Evolutionary conservation across 2,797 vertebrate species (phyloP).

Genomic region (Helicolenus hilgendorfi): DNA sequence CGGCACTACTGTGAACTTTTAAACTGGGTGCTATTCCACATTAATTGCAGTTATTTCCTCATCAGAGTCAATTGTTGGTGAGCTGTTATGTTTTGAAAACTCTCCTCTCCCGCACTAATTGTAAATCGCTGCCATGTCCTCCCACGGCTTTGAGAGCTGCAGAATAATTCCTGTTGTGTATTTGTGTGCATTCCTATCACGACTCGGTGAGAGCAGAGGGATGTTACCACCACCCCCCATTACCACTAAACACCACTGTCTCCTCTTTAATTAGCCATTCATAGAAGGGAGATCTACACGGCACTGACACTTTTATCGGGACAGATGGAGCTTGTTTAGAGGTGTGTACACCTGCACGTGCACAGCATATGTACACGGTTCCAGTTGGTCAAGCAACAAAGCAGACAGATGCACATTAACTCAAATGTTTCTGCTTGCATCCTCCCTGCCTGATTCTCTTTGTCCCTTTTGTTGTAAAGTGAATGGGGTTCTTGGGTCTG

Average conservation of each 20-base stretch:
- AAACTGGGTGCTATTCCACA: neutral
- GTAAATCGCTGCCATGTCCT: conserved; percentile 71
- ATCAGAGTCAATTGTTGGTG: conserved; percentile 20
- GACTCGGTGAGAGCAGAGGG: conserved; percentile 65
- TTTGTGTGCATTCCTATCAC: conserved; percentile 75
- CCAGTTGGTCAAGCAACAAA: conserved; percentile 7
- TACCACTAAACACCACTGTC: conserved; percentile 82
- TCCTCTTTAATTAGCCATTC: conserved; percentile 85
- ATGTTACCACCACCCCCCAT: conserved; percentile 70
- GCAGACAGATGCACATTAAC: neutral
- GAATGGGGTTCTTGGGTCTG: conserved; percentile 16
- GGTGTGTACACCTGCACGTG: conserved; percentile 37
- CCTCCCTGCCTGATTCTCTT: neutral
- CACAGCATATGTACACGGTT: neutral
- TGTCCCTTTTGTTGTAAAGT: conserved; percentile 14
- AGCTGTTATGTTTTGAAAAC: conserved; percentile 46
- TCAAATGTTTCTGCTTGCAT: neutral
- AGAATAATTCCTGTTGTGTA: conserved; percentile 75
- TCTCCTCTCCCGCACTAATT: conserved; percentile 48
- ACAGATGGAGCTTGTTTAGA: conserved; percentile 49
- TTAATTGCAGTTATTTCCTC: conserved; percentile 12
- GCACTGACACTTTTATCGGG: conserved; percentile 75
- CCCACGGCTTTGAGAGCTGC: conserved; percentile 57
- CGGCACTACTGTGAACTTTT: neutral
- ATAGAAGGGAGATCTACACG: conserved; percentile 68